Evolutionary conservation across 2,888 invertebrate genomes (phyloP), one percentile per base, ranked within the genome.

Genomic region (Drosophila helvetica): DNA sequence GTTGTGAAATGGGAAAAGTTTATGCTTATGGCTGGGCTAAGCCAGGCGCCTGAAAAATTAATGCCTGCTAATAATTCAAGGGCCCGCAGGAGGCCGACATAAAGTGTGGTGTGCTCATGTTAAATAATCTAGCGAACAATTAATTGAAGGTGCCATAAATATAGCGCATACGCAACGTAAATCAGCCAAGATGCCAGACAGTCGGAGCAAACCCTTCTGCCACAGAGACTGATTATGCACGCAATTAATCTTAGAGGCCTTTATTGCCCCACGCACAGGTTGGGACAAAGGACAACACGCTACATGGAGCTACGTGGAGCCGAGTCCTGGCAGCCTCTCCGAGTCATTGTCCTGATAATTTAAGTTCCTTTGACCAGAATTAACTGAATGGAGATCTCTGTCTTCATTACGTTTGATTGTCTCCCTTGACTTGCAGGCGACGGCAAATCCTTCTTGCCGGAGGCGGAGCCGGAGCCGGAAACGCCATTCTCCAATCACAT

Each of bases 141-240:
- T 87, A 83, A 83, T 86, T 83, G 80, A 80, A 88, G 78, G 76
- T 83, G 86, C 83, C 86, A 86, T 83, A 83, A 88, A 83, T 83
- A 83, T 88, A 78, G 53, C 72, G 88, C 55, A 83, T 83, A 88
- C 80, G 83, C 66, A 70, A 73, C 80, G 88, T 88, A 83, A 83
- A 86, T 86, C 83, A 88, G 78, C 43, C 56, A 45, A 47, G 50
- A 65, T 59, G 74, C 53, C 42, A 15, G 33, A n/a, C 19, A 10
- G 33, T n/a, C n/a, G n/a, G n/a, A n/a, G 56, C 38, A 17, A 27
- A 1, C 9, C 48, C 30, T 15, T 43, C 30, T 1, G 4, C 22
- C 22, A 19, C 52, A 50, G 52, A 61, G 48, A 77, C 68, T 75
- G 86, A 83, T 83, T 83, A 83, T 88, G 72, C 88, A 71, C 78